Evolutionary conservation across 2,888 invertebrate genomes (phyloP), one percentile per base, ranked within the genome.

Genomic region (Rhingia campestris): DNA sequence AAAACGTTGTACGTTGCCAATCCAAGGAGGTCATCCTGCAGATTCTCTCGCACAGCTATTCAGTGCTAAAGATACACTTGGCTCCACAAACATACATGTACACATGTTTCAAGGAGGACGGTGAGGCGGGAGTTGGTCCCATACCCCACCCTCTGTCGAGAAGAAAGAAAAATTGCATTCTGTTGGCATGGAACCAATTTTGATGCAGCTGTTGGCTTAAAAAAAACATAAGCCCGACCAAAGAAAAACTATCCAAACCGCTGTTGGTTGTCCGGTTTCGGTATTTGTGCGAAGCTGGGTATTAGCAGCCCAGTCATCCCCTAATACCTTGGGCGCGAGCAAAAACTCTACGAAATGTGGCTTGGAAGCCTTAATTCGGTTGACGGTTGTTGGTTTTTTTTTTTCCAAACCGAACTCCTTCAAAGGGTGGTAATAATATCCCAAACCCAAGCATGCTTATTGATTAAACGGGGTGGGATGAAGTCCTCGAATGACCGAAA

Each of bases 141-240:
- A 32, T 45, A 33, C 53, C 53, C 66, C 12, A 22, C 22, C 22
- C 0, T 6, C 7, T 4, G 22, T 32, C 1, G n/a, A 30, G 35
- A 41, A 32, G 49, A 33, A 61, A 53, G 22, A 64, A 51, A 45
- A 75, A 53, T 39, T 54, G 41, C 54, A 56, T 53, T 59, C 58
- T 22, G 53, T 74, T 80, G 80, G 80, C 80, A 67, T 67, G 54
- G 49, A 80, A 74, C 73, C 61, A 67, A 80, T 74, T 80, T 80
- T 43, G 61, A n/a, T 35, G 61, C 74, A 74, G 67, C 80, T 74
- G 80, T 67, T 73, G 47, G 79, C 66, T 54, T 61, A 45, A 72
- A 22, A n/a, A 22, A 49, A 58, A 45, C 61, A 47, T 39, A 41
- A 66, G 56, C 35, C 32, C 32, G 7, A 61, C 33, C 54, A 9